Conservation (phyloP, 2,888 invertebrate species). For the Amorpha juglandis region DNA sequence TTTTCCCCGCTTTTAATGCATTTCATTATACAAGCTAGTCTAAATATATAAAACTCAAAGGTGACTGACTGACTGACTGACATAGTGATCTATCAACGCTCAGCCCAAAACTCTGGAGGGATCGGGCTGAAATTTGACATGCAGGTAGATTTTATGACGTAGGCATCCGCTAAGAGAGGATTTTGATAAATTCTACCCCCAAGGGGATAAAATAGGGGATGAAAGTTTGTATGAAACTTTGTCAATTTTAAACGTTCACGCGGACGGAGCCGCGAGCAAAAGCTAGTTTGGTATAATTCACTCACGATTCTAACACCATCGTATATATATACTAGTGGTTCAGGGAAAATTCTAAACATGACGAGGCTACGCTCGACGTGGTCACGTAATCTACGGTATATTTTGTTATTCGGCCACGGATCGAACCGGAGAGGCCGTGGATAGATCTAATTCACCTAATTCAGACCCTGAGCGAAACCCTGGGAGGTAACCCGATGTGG, state of each 20-base stretch:
- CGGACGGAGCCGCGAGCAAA: too few species aligned
- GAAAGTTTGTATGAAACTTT: too few species aligned
- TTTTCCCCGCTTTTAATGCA: constrained; percentile 23
- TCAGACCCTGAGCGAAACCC: constrained; percentile 45
- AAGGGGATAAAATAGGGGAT: too few species aligned
- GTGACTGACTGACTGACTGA: too few species aligned
- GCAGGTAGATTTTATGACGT: too few species aligned
- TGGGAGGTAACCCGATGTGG: constrained; percentile 46
- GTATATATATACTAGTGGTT: not conserved
- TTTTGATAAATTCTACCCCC: too few species aligned
- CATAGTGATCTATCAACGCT: too few species aligned
- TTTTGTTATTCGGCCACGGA: constrained; percentile 1
- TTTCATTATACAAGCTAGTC: constrained; percentile 33
- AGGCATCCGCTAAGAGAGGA: too few species aligned
- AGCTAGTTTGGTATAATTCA: constrained; percentile 26
- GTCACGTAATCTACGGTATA: not conserved
- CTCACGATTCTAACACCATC: constrained; percentile 30
- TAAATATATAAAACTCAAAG: too few species aligned
- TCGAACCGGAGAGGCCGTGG: constrained; percentile 28
- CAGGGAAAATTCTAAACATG: not conserved
- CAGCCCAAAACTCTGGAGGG: too few species aligned
- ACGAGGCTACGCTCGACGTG: not conserved
- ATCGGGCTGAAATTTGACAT: too few species aligned
- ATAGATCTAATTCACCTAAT: constrained; percentile 41
- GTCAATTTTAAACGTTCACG: too few species aligned